These are phyloP conservation scores for Salvator merianae DNA, from an alignment of 2,113 vertebrate species.

Conservation along the genomic window DNA sequence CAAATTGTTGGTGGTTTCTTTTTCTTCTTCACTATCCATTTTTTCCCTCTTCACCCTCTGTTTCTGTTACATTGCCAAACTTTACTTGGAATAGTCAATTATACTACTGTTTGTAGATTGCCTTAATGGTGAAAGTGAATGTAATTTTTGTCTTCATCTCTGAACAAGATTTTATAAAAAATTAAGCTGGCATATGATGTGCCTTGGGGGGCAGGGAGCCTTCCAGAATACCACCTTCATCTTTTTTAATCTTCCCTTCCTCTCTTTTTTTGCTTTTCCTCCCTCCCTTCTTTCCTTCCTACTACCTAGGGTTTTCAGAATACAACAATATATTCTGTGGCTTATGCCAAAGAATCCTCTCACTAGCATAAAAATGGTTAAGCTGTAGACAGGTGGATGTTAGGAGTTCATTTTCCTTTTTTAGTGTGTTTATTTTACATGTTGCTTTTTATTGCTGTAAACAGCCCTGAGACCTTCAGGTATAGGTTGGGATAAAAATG, in stretches of 20 bases:
- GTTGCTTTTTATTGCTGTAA: no score
- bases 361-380: background rate
- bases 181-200: conserved; percentile 27
- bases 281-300: background rate
- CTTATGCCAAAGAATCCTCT: background rate
- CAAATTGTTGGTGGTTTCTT: conserved; percentile 33
- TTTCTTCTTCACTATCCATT: background rate
- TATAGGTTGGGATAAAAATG: no score
- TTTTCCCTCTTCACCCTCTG: background rate
- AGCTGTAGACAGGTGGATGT: background rate
- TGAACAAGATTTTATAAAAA: conserved; percentile 18
- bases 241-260: conserved; percentile 12
- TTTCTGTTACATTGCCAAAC: background rate
- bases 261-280: conserved; percentile 1
- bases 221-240: conserved; percentile 6
- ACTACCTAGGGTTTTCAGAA: no score
- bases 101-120: conserved; percentile 31
- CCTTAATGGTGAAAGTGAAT: conserved; percentile 47
- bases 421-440: no score
- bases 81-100: conserved; percentile 12
- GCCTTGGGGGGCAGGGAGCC: conserved; percentile 11
- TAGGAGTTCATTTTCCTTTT: no score
- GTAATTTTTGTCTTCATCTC: conserved; percentile 15
- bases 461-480: no score
- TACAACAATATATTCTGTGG: background rate